These are phyloP conservation scores for Acyrthosiphon pisum DNA, from an alignment of 1,140 invertebrate genomes.

Conservation along the genomic window DNA sequence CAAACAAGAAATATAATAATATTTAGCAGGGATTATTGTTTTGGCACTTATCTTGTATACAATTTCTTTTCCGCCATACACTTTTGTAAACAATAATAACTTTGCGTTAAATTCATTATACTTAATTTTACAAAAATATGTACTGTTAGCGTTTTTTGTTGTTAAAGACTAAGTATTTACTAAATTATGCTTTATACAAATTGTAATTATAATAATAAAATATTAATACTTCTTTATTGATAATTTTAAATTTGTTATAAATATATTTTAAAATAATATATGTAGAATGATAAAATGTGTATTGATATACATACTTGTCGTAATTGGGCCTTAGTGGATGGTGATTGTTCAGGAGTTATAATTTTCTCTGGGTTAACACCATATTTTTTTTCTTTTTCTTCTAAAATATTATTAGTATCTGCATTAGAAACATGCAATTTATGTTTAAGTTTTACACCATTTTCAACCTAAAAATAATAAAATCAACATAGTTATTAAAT, in stretches of 20 bases:
- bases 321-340: constrained; percentile 26
- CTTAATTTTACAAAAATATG: not conserved
- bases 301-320: constrained; percentile 23
- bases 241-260: not conserved
- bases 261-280: not conserved
- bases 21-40: constrained; percentile 8
- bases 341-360: constrained; percentile 47
- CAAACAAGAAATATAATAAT: constrained; percentile 18
- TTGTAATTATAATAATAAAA: not conserved
- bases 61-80: constrained; percentile 10
- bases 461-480: constrained; percentile 40
- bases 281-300: not conserved
- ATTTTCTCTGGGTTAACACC: not conserved
- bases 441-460: not conserved
- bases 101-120: not conserved
- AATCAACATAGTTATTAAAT: not conserved
- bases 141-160: not conserved
- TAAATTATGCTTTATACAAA: not conserved
- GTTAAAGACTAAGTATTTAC: not conserved
- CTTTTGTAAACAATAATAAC: constrained; percentile 13
- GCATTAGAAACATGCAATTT: not conserved
- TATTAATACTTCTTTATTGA: not conserved
- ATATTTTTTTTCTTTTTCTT: not conserved
- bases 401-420: not conserved
- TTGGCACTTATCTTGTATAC: not conserved